phyloP scores from a whole-genome alignment of 2,113 vertebrate species.

The Megaceryle torquata region DNA sequence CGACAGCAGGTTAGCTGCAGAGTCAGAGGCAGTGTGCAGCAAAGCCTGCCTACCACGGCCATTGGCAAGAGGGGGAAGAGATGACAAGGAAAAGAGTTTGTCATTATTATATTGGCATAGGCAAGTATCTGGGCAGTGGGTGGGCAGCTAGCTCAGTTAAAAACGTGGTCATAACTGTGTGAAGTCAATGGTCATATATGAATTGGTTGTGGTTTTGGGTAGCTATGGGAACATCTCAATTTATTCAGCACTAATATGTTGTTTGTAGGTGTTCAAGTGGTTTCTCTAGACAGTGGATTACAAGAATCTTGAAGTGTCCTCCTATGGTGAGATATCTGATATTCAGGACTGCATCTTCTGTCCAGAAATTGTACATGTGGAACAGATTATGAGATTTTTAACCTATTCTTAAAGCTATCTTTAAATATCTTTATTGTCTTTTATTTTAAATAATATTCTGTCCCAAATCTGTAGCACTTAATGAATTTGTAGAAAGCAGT shows the following conservation, averaged over 20 bases:
- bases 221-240: background rate
- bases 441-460: background rate
- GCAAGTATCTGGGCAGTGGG: too few relatives aligned
- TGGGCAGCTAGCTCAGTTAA: background rate
- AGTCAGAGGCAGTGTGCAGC: fast-evolving
- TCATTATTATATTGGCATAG: fast-evolving
- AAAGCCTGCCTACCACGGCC: background rate
- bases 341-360: background rate
- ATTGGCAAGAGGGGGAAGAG: background rate
- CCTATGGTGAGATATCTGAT: background rate
- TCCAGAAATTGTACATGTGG: background rate
- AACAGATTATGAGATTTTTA: background rate
- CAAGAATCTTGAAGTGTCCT: background rate
- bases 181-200: background rate
- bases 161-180: background rate
- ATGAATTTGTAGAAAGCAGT: background rate
- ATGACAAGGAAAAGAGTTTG: background rate
- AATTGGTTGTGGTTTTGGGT: background rate
- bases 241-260: background rate
- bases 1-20: background rate
- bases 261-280: background rate
- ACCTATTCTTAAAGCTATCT: background rate
- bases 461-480: background rate
- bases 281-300: background rate
- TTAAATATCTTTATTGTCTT: background rate